Conservation (phyloP, 1,140 invertebrate species). For the Stenopsyche tienmushanensis region DNA sequence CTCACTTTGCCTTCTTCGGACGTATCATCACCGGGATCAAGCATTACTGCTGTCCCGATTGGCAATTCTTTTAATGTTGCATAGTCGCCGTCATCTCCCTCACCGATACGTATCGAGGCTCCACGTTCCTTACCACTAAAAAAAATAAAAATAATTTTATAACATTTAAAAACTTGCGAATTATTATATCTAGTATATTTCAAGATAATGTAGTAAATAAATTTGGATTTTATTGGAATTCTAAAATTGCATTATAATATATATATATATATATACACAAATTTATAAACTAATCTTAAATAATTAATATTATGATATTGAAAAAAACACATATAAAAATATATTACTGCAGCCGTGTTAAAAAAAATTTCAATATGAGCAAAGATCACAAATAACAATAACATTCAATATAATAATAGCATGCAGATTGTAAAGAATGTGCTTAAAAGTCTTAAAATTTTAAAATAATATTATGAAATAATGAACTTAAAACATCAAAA, state of each 20-base stretch:
- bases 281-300: no score
- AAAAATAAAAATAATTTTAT: conserved; percentile 44
- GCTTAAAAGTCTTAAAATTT: no score
- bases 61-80: conserved; percentile 75
- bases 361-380: no score
- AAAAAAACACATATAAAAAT: background rate
- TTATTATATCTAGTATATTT: background rate
- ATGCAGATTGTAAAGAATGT: no score
- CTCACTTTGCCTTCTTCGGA: conserved; percentile 71
- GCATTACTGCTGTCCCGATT: conserved; percentile 49
- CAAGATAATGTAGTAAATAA: background rate
- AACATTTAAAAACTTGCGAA: no score
- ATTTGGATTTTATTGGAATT: background rate
- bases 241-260: background rate
- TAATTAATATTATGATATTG: background rate
- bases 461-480: no score
- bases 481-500: no score
- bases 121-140: conserved; percentile 52
- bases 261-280: no score
- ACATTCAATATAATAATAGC: no score
- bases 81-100: conserved; percentile 81
- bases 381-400: no score
- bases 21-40: conserved; percentile 63
- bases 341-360: no score
- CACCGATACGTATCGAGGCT: conserved; percentile 64